Evolutionary conservation across 2,113 vertebrate species (phyloP).

Genomic region (Puffinus mauretanicus): DNA sequence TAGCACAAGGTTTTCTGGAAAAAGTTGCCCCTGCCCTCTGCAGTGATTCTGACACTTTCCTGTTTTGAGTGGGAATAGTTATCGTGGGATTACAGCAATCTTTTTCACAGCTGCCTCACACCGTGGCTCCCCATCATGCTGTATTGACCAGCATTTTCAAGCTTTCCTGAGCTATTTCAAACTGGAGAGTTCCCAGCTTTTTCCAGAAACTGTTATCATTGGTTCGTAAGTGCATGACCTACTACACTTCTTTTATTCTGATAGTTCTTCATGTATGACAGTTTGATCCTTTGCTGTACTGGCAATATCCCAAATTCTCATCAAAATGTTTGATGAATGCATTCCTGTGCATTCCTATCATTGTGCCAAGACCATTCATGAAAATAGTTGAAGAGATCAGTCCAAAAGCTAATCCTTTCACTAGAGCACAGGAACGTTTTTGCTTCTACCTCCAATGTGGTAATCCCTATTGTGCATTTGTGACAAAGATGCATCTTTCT

Average conservation of each 20-base stretch:
- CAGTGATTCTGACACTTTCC: background rate
- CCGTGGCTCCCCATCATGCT: background rate
- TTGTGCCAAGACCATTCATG: constrained; percentile 46
- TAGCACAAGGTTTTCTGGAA: background rate
- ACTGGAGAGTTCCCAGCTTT: background rate
- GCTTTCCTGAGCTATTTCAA: background rate
- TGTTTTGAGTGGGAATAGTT: constrained; percentile 15
- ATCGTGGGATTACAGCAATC: background rate
- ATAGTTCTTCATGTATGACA: constrained; percentile 10
- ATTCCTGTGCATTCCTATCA: constrained; percentile 22
- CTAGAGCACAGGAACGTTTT: constrained; percentile 16
- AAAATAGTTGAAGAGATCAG: constrained; percentile 30
- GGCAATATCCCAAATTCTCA: constrained; percentile 48
- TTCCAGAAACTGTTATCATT: constrained; percentile 2
- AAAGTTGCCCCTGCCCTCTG: background rate
- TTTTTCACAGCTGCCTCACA: background rate
- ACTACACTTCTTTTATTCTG: background rate
- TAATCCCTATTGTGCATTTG: background rate
- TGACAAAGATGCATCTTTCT: background rate
- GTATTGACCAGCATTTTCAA: background rate
- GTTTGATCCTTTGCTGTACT: constrained; percentile 34
- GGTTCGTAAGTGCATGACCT: constrained; percentile 26
- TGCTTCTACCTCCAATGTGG: background rate
- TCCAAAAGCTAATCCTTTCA: constrained; percentile 36
- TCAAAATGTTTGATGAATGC: constrained; percentile 32